Conservation (phyloP, 2,113 vertebrate species). For the Chloropsis cyanopogon region DNA sequence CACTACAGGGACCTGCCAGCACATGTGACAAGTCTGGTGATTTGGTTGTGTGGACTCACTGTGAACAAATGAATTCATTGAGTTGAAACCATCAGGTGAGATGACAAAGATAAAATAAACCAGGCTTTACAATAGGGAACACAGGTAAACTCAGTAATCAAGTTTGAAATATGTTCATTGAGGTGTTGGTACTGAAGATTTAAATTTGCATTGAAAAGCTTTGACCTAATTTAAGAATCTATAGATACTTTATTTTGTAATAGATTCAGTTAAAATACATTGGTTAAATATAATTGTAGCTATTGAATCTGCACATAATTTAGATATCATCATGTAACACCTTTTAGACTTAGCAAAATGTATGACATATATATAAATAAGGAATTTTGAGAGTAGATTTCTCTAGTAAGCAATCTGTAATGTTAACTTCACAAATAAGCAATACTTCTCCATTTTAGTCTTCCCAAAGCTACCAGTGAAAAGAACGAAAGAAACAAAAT, state of each 20-base stretch:
- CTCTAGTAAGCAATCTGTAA: background rate
- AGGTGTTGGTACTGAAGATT: background rate
- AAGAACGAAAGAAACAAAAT: background rate
- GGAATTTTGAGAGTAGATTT: background rate
- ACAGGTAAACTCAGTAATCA: background rate
- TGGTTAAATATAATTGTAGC: background rate
- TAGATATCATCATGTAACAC: background rate
- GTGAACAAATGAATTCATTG: background rate
- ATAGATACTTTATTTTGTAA: background rate
- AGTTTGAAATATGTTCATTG: background rate
- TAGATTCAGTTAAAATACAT: background rate
- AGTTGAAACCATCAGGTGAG: background rate
- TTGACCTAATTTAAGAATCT: background rate
- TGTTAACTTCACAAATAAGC: background rate
- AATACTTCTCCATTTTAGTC: background rate
- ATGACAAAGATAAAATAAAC: background rate
- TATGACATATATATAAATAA: fast-evolving
- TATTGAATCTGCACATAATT: background rate
- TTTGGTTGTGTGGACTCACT: background rate
- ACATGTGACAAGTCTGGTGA: background rate
- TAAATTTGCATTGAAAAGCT: background rate
- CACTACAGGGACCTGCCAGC: background rate
- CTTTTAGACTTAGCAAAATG: background rate
- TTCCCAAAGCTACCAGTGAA: background rate
- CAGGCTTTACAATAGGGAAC: background rate